Evolutionary conservation across 2,888 invertebrate genomes (phyloP).

Genomic region (Dynastes tityus): DNA sequence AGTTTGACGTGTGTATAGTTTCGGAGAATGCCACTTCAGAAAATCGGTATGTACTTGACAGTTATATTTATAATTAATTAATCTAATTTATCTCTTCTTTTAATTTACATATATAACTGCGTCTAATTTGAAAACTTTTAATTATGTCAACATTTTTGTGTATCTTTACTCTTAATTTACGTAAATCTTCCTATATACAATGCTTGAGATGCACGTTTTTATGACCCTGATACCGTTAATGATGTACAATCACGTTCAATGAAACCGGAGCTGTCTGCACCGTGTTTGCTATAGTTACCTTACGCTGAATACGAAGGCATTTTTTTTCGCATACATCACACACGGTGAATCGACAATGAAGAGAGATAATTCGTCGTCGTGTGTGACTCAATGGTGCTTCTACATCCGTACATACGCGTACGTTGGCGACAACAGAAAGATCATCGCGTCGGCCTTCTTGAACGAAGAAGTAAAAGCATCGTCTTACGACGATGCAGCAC

Average conservation of each 20-base stretch:
- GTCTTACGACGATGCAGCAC: slow-evolving; percentile 27
- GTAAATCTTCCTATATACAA: no score
- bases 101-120: no score
- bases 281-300: background rate
- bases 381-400: slow-evolving; percentile 23
- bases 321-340: background rate
- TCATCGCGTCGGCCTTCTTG: slow-evolving; percentile 38
- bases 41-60: no score
- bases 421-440: slow-evolving; percentile 22
- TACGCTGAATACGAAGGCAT: background rate
- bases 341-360: background rate
- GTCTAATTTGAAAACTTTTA: no score
- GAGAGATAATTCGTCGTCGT: slow-evolving; percentile 31
- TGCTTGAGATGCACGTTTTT: no score
- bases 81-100: no score
- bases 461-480: slow-evolving; percentile 37
- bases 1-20: no score
- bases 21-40: no score
- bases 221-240: background rate
- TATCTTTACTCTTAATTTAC: no score
- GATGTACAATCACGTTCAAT: background rate
- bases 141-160: no score
- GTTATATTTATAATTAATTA: no score
- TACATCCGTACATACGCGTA: slow-evolving; percentile 6
- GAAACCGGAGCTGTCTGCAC: slow-evolving; percentile 6